Percentiles rank a stretch among this genome's conserved stretches.
Conservation (phyloP, 1,140 invertebrate genomes). For the Ips nitidus region DNA sequence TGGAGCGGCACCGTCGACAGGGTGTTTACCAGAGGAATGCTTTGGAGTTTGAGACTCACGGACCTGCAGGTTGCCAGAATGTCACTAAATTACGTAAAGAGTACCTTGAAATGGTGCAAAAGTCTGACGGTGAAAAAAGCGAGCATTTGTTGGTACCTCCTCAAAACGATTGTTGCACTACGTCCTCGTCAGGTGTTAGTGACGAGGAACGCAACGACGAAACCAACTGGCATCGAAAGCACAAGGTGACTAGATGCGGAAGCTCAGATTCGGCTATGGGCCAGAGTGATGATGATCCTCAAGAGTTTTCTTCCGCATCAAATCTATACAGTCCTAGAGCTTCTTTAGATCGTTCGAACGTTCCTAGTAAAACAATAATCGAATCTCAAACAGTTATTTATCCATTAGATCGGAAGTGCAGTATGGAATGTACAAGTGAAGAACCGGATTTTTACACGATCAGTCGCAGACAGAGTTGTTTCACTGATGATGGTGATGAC, state of each 20-base stretch:
- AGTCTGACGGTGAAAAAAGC: conserved; percentile 20
- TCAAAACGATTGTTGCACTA: conserved; percentile 48
- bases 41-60: conserved; percentile 13
- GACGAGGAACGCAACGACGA: conserved; percentile 44
- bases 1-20: conserved; percentile 41
- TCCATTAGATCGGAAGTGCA: conserved; percentile 46
- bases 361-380: conserved; percentile 48
- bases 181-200: conserved; percentile 45
- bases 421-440: conserved; percentile 45
- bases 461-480: conserved; percentile 54
- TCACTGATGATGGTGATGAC: conserved; percentile 54
- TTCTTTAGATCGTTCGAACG: conserved; percentile 46
- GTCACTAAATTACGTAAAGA: conserved; percentile 45
- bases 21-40: conserved; percentile 41
- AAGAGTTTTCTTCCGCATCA: conserved; percentile 22
- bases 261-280: conserved; percentile 60
- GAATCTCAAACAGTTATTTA: conserved; percentile 46
- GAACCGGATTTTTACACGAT: conserved; percentile 46
- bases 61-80: conserved; percentile 33
- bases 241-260: conserved; percentile 51
- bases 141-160: conserved; percentile 38
- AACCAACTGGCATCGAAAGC: conserved; percentile 33
- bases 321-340: conserved; percentile 42
- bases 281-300: conserved; percentile 57
- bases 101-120: conserved; percentile 40